These are phyloP conservation scores for Buceros bicornis DNA, from an alignment of 2,797 vertebrate species.

Conservation along the genomic window DNA sequence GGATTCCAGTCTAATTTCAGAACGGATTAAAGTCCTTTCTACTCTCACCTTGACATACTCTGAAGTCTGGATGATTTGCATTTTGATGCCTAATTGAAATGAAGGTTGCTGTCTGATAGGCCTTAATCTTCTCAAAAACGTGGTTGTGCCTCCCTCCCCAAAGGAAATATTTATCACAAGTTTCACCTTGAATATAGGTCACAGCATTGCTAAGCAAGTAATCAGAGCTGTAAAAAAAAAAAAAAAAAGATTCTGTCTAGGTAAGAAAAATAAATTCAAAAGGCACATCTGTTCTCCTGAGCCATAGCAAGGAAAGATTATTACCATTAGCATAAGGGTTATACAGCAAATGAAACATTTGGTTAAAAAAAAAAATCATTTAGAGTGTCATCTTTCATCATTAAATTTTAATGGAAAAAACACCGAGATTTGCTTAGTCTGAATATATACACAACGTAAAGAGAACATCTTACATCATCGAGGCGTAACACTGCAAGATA, in stretches of 20 bases:
- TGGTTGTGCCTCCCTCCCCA: background rate
- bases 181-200: slow-evolving; percentile 69
- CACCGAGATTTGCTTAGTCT: slow-evolving; percentile 17
- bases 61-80: slow-evolving; percentile 10
- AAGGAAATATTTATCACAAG: slow-evolving; percentile 44
- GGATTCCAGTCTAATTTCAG: background rate
- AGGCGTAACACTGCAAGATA: slow-evolving; percentile 2
- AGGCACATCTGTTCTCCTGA: slow-evolving; percentile 39
- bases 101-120: background rate
- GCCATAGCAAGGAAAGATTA: background rate
- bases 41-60: slow-evolving; percentile 32
- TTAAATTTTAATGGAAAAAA: slow-evolving; percentile 67
- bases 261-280: background rate
- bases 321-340: background rate
- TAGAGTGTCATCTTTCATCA: slow-evolving; percentile 40
- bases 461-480: background rate
- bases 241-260: background rate
- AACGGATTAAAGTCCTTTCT: slow-evolving; percentile 21
- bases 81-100: slow-evolving; percentile 52
- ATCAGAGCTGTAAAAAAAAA: background rate
- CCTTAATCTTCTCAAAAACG: slow-evolving; percentile 38
- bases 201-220: slow-evolving; percentile 14
- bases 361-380: background rate
- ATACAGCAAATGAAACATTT: slow-evolving; percentile 21
- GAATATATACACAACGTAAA: slow-evolving; percentile 42